A percentile compares a stretch with the other conserved stretches of the same genome.
These are phyloP conservation scores for Andrena haemorrhoa DNA, from an alignment of 2,888 invertebrate genomes.

Conservation along the genomic window DNA sequence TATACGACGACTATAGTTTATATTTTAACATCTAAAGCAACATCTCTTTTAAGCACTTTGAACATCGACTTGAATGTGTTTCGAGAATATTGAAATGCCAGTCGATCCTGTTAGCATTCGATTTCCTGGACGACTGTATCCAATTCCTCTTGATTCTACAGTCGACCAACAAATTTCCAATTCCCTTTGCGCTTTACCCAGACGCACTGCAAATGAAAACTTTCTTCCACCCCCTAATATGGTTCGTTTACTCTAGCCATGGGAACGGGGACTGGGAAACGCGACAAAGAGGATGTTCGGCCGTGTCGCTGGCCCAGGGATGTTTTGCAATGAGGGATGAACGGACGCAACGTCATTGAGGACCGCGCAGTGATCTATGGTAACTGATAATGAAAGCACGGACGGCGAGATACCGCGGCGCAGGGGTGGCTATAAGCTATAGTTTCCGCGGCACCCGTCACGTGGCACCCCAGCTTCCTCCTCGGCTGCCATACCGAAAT, in stretches of 20 bases:
- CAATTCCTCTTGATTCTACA: no score
- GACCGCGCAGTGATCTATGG: conserved; percentile 81
- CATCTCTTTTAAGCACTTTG: not conserved
- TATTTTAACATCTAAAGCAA: not conserved
- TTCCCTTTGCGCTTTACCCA: no score
- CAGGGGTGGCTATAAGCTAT: conserved; percentile 74
- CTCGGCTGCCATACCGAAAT: conserved; percentile 51
- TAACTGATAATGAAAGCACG: conserved; percentile 83
- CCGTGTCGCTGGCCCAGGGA: conserved; percentile 8
- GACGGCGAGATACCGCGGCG: conserved; percentile 76
- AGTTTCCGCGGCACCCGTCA: conserved; percentile 77
- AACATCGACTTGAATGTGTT: not conserved
- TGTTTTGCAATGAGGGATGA: conserved; percentile 74
- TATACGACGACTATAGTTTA: not conserved
- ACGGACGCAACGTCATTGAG: conserved; percentile 82
- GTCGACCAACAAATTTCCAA: no score
- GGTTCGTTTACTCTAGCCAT: no score
- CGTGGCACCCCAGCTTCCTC: conserved; percentile 44
- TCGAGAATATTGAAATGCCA: not conserved
- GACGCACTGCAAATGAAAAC: no score
- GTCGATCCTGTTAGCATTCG: no score
- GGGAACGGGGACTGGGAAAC: not conserved
- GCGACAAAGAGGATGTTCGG: not conserved
- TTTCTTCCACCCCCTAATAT: no score
- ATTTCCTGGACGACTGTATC: no score